Evolutionary conservation across 2,888 invertebrate species (phyloP), one percentile per base, ranked within the genome.

Genomic region (Lepidochitona cinerea): DNA sequence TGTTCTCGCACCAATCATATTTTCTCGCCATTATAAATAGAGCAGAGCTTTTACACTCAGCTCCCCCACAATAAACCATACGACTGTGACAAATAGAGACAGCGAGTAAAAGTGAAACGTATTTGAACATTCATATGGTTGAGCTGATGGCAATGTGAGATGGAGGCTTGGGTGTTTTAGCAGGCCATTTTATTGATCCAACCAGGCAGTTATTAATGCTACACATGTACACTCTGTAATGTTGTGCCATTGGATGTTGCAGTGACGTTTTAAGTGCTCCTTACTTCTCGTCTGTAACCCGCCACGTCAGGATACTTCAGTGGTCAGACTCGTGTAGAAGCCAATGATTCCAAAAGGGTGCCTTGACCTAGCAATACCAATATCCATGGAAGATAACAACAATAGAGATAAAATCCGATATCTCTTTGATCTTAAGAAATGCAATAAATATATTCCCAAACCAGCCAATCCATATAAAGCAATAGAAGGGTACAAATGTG

Each of bases 121-220:
- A 59, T 59, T 59, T 59, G 59, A 59, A 59, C 14, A 59, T 59
- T 59, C 59, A 59, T 59, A 29, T 59, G 32, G 26, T 59, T 59
- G 59, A 59, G 59, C 59, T 59, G 59, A 59, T 59, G 59, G 59
- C 32, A 23, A 41, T 4, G 59, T 14, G n/a, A 49, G 3, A 23
- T 49, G 49, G 18, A 49, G 49, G 49, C 49, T 23, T 26, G 29
- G 23, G 26, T 59, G 59, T 59, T 59, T 59, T 59, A 59, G 23
- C 32, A 59, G 59, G 23, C 59, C 26, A 32, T 23, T 59, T 29
- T 59, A 59, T 59, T 59, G 59, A 59, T 59, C 59, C 26, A 14
- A 32, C 59, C 23, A 23, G 59, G 29, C 29, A 29, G 59, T 59
- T 59, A 59, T 59, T 59, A 59, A 1, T 23, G 32, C 29, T 32